Conservation (phyloP, 1,140 invertebrate genomes). For the Brachionus rubens region DNA sequence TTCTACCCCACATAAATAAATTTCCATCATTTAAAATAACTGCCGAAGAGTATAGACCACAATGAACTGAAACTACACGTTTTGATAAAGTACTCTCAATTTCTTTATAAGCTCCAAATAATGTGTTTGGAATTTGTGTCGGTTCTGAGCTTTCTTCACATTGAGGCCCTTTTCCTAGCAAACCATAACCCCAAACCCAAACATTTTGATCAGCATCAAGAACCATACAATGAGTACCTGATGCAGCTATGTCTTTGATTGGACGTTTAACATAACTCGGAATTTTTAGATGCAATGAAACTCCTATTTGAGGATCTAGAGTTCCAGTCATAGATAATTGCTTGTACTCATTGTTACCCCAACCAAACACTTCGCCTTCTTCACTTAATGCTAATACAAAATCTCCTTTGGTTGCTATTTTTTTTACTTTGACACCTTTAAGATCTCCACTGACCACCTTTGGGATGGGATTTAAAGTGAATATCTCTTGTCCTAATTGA, state of each 20-base stretch:
- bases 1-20: slow-evolving; percentile 84
- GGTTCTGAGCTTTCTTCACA: slow-evolving; percentile 68
- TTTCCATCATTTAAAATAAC: slow-evolving; percentile 73
- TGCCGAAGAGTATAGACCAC: slow-evolving; percentile 74
- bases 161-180: slow-evolving; percentile 80
- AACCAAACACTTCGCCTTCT: slow-evolving; percentile 87
- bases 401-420: slow-evolving; percentile 75
- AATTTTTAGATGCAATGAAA: slow-evolving; percentile 52
- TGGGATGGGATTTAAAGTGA: slow-evolving; percentile 50
- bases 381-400: slow-evolving; percentile 80
- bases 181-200: slow-evolving; percentile 87
- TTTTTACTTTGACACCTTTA: slow-evolving; percentile 72
- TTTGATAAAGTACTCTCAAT: slow-evolving; percentile 74
- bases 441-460: slow-evolving; percentile 74
- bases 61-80: slow-evolving; percentile 63
- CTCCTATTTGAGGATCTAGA: slow-evolving; percentile 49
- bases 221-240: slow-evolving; percentile 79
- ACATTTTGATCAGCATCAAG: slow-evolving; percentile 77
- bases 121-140: slow-evolving; percentile 69
- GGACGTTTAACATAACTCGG: slow-evolving; percentile 66
- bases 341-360: slow-evolving; percentile 91
- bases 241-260: slow-evolving; percentile 71
- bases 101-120: slow-evolving; percentile 70
- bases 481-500: slow-evolving; percentile 64
- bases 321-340: slow-evolving; percentile 66